Evolutionary conservation across 2,888 invertebrate species (phyloP).

Genomic region (Homarus gammarus): DNA sequence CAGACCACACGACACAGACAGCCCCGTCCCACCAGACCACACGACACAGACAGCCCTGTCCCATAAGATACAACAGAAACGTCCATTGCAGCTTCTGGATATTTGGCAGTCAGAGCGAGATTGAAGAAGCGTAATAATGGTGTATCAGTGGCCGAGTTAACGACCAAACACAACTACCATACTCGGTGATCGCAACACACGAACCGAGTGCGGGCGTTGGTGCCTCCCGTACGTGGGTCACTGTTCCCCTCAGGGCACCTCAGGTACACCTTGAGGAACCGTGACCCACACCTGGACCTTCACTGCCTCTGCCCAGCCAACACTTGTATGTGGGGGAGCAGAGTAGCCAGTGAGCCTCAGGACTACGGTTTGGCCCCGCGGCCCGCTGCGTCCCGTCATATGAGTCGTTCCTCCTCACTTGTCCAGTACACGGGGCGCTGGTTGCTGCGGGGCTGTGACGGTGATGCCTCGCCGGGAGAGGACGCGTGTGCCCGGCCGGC

Average conservation of each 20-base stretch:
- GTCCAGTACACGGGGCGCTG: slow-evolving; percentile 60
- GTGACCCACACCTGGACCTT: not conserved
- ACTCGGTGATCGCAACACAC: not conserved
- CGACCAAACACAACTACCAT: not conserved
- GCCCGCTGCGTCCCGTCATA: slow-evolving; percentile 69
- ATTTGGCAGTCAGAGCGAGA: slow-evolving; percentile 1
- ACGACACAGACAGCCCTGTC: no score
- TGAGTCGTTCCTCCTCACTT: slow-evolving; percentile 62
- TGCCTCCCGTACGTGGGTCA: not conserved
- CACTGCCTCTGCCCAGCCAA: not conserved
- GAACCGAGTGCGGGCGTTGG: not conserved
- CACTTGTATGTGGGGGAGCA: not conserved
- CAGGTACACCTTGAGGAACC: not conserved
- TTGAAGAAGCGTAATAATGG: not conserved
- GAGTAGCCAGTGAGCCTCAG: not conserved
- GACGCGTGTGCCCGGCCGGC: slow-evolving; percentile 32
- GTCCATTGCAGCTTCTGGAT: slow-evolving; percentile 13
- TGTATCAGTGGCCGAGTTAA: not conserved
- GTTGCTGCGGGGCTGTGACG: not conserved
- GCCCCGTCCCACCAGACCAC: no score
- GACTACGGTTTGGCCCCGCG: slow-evolving; percentile 30
- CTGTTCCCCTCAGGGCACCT: not conserved
- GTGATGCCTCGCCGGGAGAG: slow-evolving; percentile 23
- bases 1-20: no score
- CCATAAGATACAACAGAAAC: not conserved